Evolutionary conservation across 1,140 invertebrate genomes (phyloP), one percentile per base, ranked within the genome.

Genomic region (Proctacanthus coquilletti): DNA sequence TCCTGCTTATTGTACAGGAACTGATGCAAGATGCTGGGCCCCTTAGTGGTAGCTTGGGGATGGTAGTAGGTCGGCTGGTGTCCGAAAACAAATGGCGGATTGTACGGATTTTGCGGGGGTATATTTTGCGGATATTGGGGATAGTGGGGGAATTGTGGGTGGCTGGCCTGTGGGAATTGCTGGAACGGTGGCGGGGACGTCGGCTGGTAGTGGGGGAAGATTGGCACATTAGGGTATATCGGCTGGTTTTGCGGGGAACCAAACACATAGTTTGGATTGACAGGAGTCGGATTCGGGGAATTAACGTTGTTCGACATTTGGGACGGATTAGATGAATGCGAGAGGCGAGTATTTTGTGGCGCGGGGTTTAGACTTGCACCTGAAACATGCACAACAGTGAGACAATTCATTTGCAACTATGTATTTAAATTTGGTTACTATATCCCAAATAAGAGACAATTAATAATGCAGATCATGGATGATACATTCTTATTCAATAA

Each of bases 251-350:
- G 48, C 34, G 58, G 53, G 5, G 52, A 52, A 34, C 56, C 56
- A 19, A 59, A 59, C 3, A 59, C 56, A 40, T 60, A 57, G 32
- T 60, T 57, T 41, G 52, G 56, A 55, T 60, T 53, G 32, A 60
- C 43, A 19, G 36, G 36, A 6, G 47, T 46, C 5, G 50, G 45
- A 1, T 48, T 46, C 10, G 10, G 21, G 23, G n/a, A n/a, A n/a
- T n/a, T n/a, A n/a, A n/a, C n/a, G n/a, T n/a, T 51, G 40, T 50
- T 51, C n/a, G 54, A 54, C 36, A 54, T 56, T 30, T 52, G 49
- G 39, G 55, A 51, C 42, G 56, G 56, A 42, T 59, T 56, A 39
- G 53, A 56, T 25, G 42, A 34, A 43, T 52, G 48, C 45, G 57
- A 48, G 36, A 54, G 52, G 25, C 60, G 52, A 19, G 52, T 57